Evolutionary conservation across 2,888 invertebrate genomes (phyloP).

Genomic region (Alviniconcha strummeri): DNA sequence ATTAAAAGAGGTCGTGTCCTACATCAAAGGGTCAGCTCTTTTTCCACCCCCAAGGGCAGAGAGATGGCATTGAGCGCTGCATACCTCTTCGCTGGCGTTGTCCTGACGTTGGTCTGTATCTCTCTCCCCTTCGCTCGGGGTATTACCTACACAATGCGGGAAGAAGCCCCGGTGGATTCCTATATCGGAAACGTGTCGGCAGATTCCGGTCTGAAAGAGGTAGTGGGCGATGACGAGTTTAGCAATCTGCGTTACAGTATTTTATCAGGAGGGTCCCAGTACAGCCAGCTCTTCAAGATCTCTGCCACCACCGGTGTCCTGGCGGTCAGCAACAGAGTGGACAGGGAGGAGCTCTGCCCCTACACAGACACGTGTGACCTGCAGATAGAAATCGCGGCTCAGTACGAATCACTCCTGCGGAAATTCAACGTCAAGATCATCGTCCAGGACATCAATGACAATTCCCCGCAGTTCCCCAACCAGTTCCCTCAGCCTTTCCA

Average conservation of each 20-base stretch:
- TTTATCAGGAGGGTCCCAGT: slow-evolving; percentile 17
- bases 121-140: background rate
- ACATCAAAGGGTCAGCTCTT: background rate
- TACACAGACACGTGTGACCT: slow-evolving; percentile 26
- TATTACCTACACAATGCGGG: slow-evolving; percentile 32
- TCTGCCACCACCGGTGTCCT: slow-evolving; percentile 30
- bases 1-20: background rate
- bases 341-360: slow-evolving; percentile 37
- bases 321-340: slow-evolving; percentile 25
- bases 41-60: background rate
- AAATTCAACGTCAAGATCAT: slow-evolving; percentile 84
- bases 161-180: slow-evolving; percentile 35
- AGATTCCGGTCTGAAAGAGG: slow-evolving; percentile 8
- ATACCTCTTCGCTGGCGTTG: background rate
- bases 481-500: slow-evolving; percentile 2
- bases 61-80: background rate
- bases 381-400: slow-evolving; percentile 30
- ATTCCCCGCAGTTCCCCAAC: slow-evolving; percentile 86
- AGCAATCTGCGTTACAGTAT: slow-evolving; percentile 38
- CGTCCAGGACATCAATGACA: slow-evolving; percentile 96
- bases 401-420: slow-evolving; percentile 10
- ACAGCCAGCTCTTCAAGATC: slow-evolving; percentile 32
- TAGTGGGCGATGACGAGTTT: slow-evolving; percentile 26
- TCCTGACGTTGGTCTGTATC: background rate
- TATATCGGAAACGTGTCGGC: slow-evolving; percentile 38